Percentiles rank a stretch among this genome's conserved stretches.
phyloP scores from a whole-genome alignment of 2,113 vertebrate genomes.

The Sigmodon hispidus region DNA sequence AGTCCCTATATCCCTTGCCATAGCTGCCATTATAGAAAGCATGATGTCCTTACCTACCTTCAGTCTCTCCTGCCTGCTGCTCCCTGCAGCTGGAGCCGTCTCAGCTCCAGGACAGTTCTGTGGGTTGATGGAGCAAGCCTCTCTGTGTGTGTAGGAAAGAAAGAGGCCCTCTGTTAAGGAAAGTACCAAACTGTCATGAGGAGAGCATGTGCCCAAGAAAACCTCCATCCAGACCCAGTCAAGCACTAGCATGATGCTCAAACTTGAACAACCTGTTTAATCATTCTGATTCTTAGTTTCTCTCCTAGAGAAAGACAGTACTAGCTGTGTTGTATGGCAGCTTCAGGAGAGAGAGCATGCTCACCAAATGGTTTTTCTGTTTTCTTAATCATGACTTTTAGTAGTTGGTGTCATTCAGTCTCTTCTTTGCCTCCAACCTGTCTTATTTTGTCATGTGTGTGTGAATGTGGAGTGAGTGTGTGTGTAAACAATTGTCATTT shows the following conservation, averaged over 20 bases:
- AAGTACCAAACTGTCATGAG: neutral
- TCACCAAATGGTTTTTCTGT: too few relatives aligned
- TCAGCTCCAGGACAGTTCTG: neutral
- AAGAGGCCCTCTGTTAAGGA: neutral
- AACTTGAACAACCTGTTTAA: neutral
- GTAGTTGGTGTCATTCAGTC: neutral
- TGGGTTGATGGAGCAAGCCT: neutral
- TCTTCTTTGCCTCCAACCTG: neutral
- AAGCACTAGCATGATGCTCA: neutral
- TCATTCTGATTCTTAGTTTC: neutral
- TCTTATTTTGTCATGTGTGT: neutral
- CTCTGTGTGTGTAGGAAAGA: neutral
- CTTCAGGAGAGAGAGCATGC: neutral
- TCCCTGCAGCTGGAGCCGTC: neutral
- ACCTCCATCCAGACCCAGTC: neutral
- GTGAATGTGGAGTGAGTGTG: neutral
- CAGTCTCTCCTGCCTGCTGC: too few relatives aligned
- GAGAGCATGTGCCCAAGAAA: neutral
- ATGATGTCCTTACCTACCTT: neutral
- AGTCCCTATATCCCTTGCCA: neutral
- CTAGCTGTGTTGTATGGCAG: neutral
- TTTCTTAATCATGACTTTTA: too few relatives aligned
- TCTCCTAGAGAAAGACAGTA: neutral
- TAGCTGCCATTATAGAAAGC: neutral
- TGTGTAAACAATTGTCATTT: neutral